Evolutionary conservation across 2,113 vertebrate species (phyloP).

Genomic region (Pachyramphus minor): DNA sequence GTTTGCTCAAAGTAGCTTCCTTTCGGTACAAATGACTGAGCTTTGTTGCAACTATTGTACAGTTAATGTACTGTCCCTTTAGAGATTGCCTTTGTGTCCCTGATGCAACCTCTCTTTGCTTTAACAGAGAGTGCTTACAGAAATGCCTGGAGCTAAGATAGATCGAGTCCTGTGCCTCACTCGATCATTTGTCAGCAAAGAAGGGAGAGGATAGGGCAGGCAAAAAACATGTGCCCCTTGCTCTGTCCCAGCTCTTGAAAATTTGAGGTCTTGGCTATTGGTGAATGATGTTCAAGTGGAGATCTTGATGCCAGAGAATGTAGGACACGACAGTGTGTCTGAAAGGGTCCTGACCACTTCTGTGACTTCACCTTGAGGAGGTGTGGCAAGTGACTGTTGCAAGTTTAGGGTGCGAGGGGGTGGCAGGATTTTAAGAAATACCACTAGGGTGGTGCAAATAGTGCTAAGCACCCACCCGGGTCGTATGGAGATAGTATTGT

Average conservation of each 20-base stretch:
- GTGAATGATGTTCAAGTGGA: neutral
- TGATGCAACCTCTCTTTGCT: slow-evolving; percentile 19
- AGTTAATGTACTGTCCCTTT: slow-evolving; percentile 11
- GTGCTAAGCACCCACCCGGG: neutral
- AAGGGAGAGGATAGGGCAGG: neutral
- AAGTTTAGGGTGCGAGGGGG: neutral
- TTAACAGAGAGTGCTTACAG: slow-evolving; percentile 41
- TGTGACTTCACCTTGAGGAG: neutral
- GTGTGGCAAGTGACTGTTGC: neutral
- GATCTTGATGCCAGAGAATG: neutral
- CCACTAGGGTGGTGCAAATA: neutral
- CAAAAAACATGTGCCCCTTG: slow-evolving; percentile 28
- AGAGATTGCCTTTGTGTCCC: slow-evolving; percentile 24
- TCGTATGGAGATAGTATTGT: neutral
- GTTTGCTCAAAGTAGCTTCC: slow-evolving; percentile 59
- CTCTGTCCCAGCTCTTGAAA: slow-evolving; percentile 31
- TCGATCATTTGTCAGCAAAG: slow-evolving; percentile 35
- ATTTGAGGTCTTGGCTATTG: neutral
- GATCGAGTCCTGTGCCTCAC: neutral
- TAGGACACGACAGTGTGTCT: neutral
- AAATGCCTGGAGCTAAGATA: slow-evolving; percentile 36
- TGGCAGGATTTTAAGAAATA: neutral
- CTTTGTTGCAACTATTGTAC: slow-evolving; percentile 57
- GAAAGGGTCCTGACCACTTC: neutral
- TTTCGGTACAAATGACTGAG: slow-evolving; percentile 51